Evolutionary conservation across 2,113 vertebrate genomes (phyloP), one percentile per base, ranked within the genome.

Genomic region (Glareola pratincola): DNA sequence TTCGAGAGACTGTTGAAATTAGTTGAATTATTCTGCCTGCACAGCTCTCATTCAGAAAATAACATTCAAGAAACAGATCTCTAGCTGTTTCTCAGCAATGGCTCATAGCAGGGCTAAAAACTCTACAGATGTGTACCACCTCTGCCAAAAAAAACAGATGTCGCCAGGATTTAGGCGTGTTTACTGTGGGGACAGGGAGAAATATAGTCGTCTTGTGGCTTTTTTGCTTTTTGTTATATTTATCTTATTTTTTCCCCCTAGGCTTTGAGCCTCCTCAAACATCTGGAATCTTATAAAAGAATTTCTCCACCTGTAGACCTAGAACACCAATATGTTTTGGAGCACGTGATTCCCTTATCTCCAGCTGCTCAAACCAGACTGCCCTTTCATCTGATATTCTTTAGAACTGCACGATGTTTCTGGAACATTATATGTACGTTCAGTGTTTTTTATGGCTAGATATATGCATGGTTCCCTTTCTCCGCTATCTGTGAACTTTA

Each of bases 351-450:
- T 64, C 96, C 99, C 50, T 95, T 99, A 50, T 98, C 98, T 20
- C 87, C 97, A 15, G 94, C 98, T 80, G 98, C 99, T 77, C 97
- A 98, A 72, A 98, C 88, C 66, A 98, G 99, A 60, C 98, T 99
- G 85, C 99, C 99, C 68, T 99, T 99, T 91, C 99, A 99, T 85
- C 97, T 99, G 23, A 97, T 99, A 80, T 98, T 99, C 69, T 98
- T 99, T 86, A 98, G 99, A 97, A 98, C 98, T n/a, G 90, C 98
- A 34, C 97, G 98, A 9, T 99, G 97, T 95, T 99, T 99, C 97
- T 99, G 99, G 99, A 99, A 98, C 84, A 99, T 99, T 84, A 98
- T 99, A 62, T 98, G 99, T 99, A 96, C 73, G 99, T 99, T 69
- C 60, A 68, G 51, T 30, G 32, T 34, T 45, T 45, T 64, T 77